Percentiles rank a stretch among this genome's conserved stretches.
These are phyloP conservation scores for Oithona nana DNA, from an alignment of 2,888 invertebrate species.

Conservation along the genomic window DNA sequence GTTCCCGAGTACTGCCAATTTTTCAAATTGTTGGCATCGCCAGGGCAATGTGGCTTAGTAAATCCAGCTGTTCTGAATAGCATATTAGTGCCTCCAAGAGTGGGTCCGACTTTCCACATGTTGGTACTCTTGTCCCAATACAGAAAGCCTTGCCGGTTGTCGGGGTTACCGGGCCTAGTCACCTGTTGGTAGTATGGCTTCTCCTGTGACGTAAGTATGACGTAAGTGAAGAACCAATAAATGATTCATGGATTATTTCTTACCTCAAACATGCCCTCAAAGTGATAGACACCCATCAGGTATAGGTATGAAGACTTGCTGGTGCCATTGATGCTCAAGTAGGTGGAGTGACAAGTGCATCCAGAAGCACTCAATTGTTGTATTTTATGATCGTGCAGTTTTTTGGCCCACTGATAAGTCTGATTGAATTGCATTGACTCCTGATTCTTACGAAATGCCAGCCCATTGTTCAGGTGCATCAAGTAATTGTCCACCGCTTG, in stretches of 20 bases:
- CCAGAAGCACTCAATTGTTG: background rate
- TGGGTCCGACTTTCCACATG: slow-evolving; percentile 1
- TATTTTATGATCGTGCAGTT: slow-evolving; percentile 2
- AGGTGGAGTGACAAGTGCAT: slow-evolving; percentile 8
- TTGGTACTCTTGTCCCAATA: slow-evolving; percentile 3
- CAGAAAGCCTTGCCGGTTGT: background rate
- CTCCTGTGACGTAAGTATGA: background rate
- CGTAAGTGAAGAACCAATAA: background rate
- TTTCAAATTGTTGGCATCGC: slow-evolving; percentile 1
- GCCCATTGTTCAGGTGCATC: background rate
- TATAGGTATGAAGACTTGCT: background rate
- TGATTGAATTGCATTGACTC: background rate
- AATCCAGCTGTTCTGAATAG: background rate
- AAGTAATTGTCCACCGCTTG: slow-evolving; percentile 5
- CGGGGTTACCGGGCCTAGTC: background rate
- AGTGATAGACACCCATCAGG: background rate
- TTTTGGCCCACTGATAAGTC: background rate
- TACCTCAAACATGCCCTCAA: slow-evolving; percentile 2
- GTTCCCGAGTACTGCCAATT: slow-evolving; percentile 6
- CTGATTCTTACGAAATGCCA: slow-evolving; percentile 5
- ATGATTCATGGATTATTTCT: background rate
- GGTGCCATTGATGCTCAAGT: slow-evolving; percentile 1
- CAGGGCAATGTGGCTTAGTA: slow-evolving; percentile 13
- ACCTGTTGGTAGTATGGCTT: background rate
- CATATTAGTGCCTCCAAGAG: background rate